Evolutionary conservation across 2,888 invertebrate species (phyloP).

Genomic region (Mesorhabditis spiculigera): DNA sequence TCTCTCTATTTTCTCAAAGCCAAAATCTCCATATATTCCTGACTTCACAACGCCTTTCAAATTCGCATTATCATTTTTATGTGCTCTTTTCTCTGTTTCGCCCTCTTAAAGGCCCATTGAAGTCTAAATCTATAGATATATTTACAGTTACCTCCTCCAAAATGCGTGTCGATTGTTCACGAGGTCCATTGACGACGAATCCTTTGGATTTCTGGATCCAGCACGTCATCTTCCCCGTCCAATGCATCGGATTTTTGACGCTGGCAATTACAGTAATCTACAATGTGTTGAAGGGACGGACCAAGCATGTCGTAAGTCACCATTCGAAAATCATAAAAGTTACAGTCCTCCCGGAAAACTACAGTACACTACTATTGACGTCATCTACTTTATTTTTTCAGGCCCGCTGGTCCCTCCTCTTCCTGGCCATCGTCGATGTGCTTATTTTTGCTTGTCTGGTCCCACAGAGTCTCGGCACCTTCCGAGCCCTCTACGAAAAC

Average conservation of each 20-base stretch:
- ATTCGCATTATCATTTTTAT: too few species aligned
- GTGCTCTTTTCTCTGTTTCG: too few species aligned
- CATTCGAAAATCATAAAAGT: too few species aligned
- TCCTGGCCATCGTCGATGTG: neutral
- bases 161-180: neutral
- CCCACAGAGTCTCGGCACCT: neutral
- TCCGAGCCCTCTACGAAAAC: neutral
- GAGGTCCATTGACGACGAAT: neutral
- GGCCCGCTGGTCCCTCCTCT: neutral
- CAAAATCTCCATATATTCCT: constrained; percentile 14
- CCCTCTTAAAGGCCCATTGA: neutral
- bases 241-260: neutral
- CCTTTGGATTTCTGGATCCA: neutral
- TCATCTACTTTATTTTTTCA: neutral
- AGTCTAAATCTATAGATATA: neutral
- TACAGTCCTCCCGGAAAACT: too few species aligned
- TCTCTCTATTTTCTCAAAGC: constrained; percentile 20
- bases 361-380: neutral
- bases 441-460: neutral
- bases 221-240: neutral
- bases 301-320: neutral
- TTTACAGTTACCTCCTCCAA: neutral
- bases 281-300: neutral
- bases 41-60: too few species aligned
- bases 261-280: neutral